Conservation (phyloP, 2,888 invertebrate genomes). For the Erebia ligea region DNA sequence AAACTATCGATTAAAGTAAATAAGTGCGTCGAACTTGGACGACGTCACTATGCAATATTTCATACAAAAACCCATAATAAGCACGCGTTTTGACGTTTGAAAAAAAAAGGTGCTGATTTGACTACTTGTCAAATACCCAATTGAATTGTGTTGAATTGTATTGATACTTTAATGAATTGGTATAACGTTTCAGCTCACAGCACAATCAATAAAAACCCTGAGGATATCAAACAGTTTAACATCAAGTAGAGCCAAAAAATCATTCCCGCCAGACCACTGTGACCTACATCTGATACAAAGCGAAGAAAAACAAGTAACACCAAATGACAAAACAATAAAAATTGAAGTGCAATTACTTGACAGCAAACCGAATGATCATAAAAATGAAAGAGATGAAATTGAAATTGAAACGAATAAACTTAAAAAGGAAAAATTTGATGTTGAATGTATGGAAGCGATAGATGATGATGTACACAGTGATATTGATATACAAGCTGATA, state of each 20-base stretch:
- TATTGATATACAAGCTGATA: neutral
- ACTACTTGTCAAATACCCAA: too few relatives aligned
- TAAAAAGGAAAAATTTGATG: neutral
- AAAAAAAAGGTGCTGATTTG: too few relatives aligned
- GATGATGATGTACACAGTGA: neutral
- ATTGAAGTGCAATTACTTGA: neutral
- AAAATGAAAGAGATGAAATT: neutral
- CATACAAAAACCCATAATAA: neutral
- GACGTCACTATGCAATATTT: too few relatives aligned
- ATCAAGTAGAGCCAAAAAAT: neutral
- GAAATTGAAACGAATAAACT: too few relatives aligned
- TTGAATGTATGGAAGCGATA: neutral
- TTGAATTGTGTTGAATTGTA: too few relatives aligned
- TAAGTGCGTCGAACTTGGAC: too few relatives aligned
- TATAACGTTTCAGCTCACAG: neutral
- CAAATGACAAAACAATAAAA: neutral
- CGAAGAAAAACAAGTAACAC: neutral
- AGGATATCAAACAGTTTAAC: neutral
- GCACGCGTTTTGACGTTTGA: too few relatives aligned
- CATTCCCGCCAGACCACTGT: neutral
- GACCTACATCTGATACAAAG: neutral
- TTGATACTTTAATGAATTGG: neutral
- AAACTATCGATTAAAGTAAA: too few relatives aligned
- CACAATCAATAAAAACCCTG: neutral
- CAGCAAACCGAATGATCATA: neutral